Evolutionary conservation across 2,888 invertebrate species (phyloP).

Genomic region (Tridacna crocea): DNA sequence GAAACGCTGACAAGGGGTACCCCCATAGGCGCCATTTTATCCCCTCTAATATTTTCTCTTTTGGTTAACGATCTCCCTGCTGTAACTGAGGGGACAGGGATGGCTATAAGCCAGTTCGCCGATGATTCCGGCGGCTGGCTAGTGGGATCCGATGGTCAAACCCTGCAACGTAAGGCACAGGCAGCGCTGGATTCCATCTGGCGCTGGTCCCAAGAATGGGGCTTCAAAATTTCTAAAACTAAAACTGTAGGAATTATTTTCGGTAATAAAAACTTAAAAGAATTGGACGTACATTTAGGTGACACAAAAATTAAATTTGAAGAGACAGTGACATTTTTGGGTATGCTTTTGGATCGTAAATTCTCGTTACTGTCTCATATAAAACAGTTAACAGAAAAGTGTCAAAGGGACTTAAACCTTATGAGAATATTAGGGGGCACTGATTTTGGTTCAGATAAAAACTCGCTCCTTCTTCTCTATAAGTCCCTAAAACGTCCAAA

Average conservation of each 20-base stretch:
- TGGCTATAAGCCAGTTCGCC: constrained; percentile 33
- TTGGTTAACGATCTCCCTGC: constrained; percentile 35
- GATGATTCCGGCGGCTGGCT: constrained; percentile 40
- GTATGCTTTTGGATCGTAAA: neutral
- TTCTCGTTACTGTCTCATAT: neutral
- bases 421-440: constrained; percentile 27
- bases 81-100: constrained; percentile 1
- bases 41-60: constrained; percentile 29
- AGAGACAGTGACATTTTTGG: constrained; percentile 23
- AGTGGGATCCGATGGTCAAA: constrained; percentile 14
- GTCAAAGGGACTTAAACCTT: constrained; percentile 15
- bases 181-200: constrained; percentile 21
- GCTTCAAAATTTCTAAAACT: constrained; percentile 31
- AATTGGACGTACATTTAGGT: constrained; percentile 14
- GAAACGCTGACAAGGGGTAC: neutral
- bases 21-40: constrained; percentile 23
- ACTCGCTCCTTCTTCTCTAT: constrained; percentile 1
- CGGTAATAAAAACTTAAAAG: neutral
- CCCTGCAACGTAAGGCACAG: constrained; percentile 27
- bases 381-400: neutral
- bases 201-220: too few relatives aligned
- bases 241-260: constrained; percentile 27
- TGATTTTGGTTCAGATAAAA: constrained; percentile 14
- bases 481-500: constrained; percentile 20
- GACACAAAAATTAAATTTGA: constrained; percentile 16